Conservation (phyloP, 2,888 invertebrate genomes). For the Drosophila recens region DNA sequence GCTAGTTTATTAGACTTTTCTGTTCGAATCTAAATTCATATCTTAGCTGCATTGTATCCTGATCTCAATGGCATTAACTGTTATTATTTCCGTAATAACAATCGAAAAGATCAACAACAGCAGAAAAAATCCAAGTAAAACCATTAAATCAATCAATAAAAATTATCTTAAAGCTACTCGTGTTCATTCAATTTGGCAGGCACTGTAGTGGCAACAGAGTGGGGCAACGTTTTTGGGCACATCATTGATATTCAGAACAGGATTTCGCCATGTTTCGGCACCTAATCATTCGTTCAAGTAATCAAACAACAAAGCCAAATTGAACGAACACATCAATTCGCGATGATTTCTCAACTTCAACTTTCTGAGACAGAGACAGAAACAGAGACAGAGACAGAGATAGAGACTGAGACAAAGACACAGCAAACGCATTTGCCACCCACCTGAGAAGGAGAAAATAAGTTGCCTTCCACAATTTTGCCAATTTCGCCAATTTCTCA, state of each 20-base stretch:
- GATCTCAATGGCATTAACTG: neutral
- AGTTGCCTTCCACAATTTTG: conserved; percentile 10
- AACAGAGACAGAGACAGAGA: too few species aligned
- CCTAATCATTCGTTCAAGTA: conserved; percentile 66
- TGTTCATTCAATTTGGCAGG: conserved; percentile 58
- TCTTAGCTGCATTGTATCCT: neutral
- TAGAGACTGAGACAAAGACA: conserved; percentile 31
- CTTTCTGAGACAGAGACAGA: conserved; percentile 5
- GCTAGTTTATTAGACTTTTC: neutral
- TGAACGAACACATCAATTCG: conserved; percentile 63
- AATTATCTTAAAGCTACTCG: conserved; percentile 51
- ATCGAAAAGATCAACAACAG: conserved; percentile 37
- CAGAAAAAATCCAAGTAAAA: conserved; percentile 37
- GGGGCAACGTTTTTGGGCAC: conserved; percentile 1
- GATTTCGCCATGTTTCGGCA: conserved; percentile 55
- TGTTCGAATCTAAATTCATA: neutral
- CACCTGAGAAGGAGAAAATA: neutral
- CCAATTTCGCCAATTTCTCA: conserved; percentile 53
- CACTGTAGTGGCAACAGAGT: conserved; percentile 12
- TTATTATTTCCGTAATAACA: conserved; percentile 8
- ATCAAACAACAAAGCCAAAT: conserved; percentile 69
- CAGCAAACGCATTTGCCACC: conserved; percentile 66
- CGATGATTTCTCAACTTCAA: conserved; percentile 62
- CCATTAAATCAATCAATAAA: conserved; percentile 64
- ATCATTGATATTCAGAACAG: conserved; percentile 60